A percentile compares a stretch with the other conserved stretches of the same genome.
These are phyloP conservation scores for Arrhamphus sclerolepis DNA, from an alignment of 2,797 vertebrate genomes.

Conservation along the genomic window DNA sequence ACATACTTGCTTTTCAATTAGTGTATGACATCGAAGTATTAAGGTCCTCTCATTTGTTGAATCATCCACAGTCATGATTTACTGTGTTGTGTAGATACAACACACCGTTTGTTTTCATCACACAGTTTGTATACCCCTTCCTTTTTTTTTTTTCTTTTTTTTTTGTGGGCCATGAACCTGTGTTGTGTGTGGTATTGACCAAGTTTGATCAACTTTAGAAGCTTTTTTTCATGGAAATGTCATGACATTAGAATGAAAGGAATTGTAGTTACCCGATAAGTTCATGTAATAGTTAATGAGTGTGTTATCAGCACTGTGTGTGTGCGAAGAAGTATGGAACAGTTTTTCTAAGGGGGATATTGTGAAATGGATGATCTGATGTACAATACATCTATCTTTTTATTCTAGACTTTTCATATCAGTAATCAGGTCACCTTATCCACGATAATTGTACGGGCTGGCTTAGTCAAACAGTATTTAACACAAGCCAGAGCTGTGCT, in stretches of 20 bases:
- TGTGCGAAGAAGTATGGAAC: not conserved
- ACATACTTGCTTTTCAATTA: conserved; percentile 4
- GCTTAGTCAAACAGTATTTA: not conserved
- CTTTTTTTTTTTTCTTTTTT: no score
- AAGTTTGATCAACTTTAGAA: not conserved
- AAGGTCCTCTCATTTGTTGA: not conserved
- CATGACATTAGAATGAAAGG: not conserved
- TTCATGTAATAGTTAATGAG: not conserved
- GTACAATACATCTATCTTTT: conserved; percentile 1
- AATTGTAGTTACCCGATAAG: not conserved
- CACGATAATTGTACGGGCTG: conserved; percentile 7
- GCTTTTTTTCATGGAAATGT: not conserved
- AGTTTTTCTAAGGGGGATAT: not conserved
- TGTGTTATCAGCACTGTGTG: conserved; percentile 4
- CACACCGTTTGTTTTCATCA: not conserved
- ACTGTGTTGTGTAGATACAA: not conserved
- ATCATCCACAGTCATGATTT: not conserved
- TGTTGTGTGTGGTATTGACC: not conserved
- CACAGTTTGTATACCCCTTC: not conserved
- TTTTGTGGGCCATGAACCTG: not conserved
- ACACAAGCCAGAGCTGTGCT: not conserved
- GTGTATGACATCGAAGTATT: not conserved
- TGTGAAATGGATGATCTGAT: conserved; percentile 1
- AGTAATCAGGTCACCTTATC: not conserved
- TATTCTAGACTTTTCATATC: not conserved